Conservation (phyloP, 2,888 invertebrate genomes). For the Ectobius pallidus region DNA sequence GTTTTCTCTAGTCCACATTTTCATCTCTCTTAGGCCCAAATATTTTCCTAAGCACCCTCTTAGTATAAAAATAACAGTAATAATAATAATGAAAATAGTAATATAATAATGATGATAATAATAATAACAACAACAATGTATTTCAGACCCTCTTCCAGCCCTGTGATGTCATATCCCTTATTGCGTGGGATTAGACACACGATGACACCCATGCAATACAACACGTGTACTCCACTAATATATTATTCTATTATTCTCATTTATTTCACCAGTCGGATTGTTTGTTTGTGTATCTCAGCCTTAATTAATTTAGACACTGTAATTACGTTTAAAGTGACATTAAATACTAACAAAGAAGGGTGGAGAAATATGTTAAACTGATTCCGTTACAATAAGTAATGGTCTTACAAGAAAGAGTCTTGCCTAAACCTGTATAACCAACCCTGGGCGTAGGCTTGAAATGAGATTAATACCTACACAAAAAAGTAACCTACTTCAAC, state of each 20-base stretch:
- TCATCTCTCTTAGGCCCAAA: too few species aligned
- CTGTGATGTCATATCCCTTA: not conserved
- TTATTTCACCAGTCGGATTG: not conserved
- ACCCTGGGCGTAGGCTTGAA: not conserved
- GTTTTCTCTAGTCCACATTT: too few species aligned
- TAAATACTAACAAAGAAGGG: not conserved
- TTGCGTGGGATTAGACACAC: not conserved
- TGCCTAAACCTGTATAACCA: not conserved
- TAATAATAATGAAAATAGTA: too few species aligned
- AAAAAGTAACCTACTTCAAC: not conserved
- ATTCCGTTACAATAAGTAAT: not conserved
- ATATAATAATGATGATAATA: too few species aligned
- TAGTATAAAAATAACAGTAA: too few species aligned
- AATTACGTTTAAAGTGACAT: constrained; percentile 9
- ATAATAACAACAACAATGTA: too few species aligned
- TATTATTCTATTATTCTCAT: not conserved
- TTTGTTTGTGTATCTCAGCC: not conserved
- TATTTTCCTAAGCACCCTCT: too few species aligned
- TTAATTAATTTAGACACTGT: constrained; percentile 14
- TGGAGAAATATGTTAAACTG: not conserved
- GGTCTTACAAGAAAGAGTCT: not conserved
- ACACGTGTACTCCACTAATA: not conserved
- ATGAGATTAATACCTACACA: not conserved
- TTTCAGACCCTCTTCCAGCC: not conserved
- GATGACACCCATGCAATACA: not conserved